A percentile compares a stretch with the other conserved stretches of the same genome.
Conservation (phyloP, 2,797 vertebrate genomes). For the Oreochromis grahami region DNA sequence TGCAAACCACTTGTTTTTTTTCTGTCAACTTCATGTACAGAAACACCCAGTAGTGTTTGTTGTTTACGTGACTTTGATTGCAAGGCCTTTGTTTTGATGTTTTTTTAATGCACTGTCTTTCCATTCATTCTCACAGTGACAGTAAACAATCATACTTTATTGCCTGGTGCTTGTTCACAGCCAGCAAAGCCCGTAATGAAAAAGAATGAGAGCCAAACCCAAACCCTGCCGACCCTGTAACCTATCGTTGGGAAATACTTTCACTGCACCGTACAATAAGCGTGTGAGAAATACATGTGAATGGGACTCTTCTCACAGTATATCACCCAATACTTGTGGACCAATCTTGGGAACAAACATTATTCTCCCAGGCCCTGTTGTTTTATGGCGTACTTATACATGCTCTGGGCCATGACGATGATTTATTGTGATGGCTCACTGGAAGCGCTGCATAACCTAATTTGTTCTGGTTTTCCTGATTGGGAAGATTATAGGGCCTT, state of each 20-base stretch:
- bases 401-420: slow-evolving; percentile 20
- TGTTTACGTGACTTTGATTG: neutral
- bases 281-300: slow-evolving; percentile 58
- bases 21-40: neutral
- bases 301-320: slow-evolving; percentile 70
- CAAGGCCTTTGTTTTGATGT: neutral
- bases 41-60: neutral
- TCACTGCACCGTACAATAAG: slow-evolving; percentile 34
- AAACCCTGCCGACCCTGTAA: slow-evolving; percentile 24
- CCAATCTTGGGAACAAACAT: slow-evolving; percentile 59
- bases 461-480: slow-evolving; percentile 64
- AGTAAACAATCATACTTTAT: slow-evolving; percentile 35
- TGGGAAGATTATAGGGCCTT: slow-evolving; percentile 61
- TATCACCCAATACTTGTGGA: slow-evolving; percentile 50
- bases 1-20: neutral
- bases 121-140: slow-evolving; percentile 23
- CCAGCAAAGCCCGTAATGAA: slow-evolving; percentile 39
- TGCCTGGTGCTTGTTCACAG: slow-evolving; percentile 35
- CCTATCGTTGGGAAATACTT: slow-evolving; percentile 41
- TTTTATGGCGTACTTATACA: slow-evolving; percentile 22
- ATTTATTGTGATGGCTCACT: slow-evolving; percentile 58
- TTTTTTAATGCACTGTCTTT: neutral
- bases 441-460: slow-evolving; percentile 47
- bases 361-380: slow-evolving; percentile 61
- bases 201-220: slow-evolving; percentile 28